Conservation (phyloP, 2,113 vertebrate species). For the Forbesichthys agassizii region DNA sequence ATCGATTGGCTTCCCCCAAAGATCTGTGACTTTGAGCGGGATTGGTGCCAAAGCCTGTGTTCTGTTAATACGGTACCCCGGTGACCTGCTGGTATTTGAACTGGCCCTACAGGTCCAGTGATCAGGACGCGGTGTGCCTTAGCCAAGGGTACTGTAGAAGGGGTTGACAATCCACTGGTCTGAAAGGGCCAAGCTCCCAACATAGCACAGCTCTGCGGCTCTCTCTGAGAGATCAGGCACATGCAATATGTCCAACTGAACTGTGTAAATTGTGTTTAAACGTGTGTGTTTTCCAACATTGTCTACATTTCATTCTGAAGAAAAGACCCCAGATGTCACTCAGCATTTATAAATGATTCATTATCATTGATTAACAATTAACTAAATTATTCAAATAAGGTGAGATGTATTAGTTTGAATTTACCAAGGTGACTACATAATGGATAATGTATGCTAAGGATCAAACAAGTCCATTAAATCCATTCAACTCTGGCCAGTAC, state of each 20-base stretch:
- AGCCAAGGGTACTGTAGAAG: conserved; percentile 45
- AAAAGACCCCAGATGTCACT: no score
- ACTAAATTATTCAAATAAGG: no score
- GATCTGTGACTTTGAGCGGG: conserved; percentile 66
- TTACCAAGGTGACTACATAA: no score
- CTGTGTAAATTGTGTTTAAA: no score
- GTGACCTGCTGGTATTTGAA: conserved; percentile 70
- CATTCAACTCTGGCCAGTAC: neutral
- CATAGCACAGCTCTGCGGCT: conserved; percentile 59
- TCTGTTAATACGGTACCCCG: conserved; percentile 65
- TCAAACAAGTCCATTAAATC: neutral
- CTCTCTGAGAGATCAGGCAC: conserved; percentile 56
- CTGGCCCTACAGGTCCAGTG: conserved; percentile 55
- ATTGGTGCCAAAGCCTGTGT: conserved; percentile 71
- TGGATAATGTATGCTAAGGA: no score
- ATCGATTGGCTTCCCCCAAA: conserved; percentile 73
- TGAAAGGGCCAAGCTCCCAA: conserved; percentile 61
- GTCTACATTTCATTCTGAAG: no score
- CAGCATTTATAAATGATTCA: no score
- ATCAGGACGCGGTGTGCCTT: conserved; percentile 58
- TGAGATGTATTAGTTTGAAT: no score
- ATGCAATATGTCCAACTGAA: conserved; percentile 21
- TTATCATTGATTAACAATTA: no score
- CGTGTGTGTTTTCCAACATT: no score
- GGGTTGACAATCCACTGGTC: conserved; percentile 66